Evolutionary conservation across 2,797 vertebrate species (phyloP).

Genomic region (Micrastur ruficollis): DNA sequence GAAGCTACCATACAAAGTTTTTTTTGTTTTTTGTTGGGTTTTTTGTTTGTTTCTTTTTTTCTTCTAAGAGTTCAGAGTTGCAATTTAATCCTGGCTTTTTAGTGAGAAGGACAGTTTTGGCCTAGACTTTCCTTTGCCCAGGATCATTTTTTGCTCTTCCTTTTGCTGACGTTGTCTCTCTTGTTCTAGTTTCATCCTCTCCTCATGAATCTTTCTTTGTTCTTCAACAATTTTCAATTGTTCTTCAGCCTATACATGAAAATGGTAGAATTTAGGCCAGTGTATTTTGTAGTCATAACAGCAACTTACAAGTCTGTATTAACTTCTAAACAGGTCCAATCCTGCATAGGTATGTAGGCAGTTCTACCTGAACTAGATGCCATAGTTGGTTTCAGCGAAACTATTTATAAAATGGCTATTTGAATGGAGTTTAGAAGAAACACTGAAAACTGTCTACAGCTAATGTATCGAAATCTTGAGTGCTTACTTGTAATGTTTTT

Average conservation of each 20-base stretch:
- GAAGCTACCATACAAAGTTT: constrained; percentile 88
- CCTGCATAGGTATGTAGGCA: neutral
- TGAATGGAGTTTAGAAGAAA: neutral
- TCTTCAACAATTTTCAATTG: constrained; percentile 99
- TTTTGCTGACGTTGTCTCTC: constrained; percentile 98
- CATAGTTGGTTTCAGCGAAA: neutral
- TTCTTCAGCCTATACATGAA: constrained; percentile 89
- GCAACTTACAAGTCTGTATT: constrained; percentile 10
- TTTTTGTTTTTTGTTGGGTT: constrained; percentile 25
- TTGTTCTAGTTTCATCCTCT: constrained; percentile 99
- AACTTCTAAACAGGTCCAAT: constrained; percentile 8
- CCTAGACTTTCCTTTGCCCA: constrained; percentile 98
- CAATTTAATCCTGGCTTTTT: constrained; percentile 91
- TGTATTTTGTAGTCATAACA: constrained; percentile 2
- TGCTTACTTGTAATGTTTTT: neutral
- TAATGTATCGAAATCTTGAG: neutral
- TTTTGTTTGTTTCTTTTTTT: constrained; percentile 63
- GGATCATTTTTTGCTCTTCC: constrained; percentile 99
- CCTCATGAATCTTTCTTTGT: constrained; percentile 99
- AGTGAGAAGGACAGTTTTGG: constrained; percentile 97
- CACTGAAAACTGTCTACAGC: neutral
- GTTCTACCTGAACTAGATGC: neutral
- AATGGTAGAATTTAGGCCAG: constrained; percentile 34
- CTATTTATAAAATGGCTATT: neutral
- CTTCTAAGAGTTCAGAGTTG: constrained; percentile 74